These are phyloP conservation scores for Camponotus fellah DNA, from an alignment of 2,888 invertebrate species.

Conservation along the genomic window DNA sequence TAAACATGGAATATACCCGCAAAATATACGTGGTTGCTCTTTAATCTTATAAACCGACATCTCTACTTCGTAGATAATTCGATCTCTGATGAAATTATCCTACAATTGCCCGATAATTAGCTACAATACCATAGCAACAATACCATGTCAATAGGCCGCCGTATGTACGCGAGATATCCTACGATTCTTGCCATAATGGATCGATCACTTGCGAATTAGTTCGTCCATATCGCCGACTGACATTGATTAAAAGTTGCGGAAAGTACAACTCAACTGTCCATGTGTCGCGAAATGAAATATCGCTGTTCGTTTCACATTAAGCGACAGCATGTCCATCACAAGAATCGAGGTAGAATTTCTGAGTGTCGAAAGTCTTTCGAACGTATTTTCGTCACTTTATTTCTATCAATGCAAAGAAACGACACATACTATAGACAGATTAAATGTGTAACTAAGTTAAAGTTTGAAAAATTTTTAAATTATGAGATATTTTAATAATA, in stretches of 20 bases:
- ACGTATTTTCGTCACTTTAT: constrained; percentile 11
- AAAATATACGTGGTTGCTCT: neutral
- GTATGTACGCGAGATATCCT: neutral
- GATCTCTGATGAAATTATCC: constrained; percentile 28
- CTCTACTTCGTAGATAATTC: constrained; percentile 12
- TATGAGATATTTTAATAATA: constrained; percentile 60
- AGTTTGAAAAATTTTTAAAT: constrained; percentile 68
- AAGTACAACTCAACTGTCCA: constrained; percentile 32
- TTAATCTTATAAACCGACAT: neutral
- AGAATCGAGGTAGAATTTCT: constrained; percentile 43
- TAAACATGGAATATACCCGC: neutral
- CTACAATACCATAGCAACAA: constrained; percentile 11
- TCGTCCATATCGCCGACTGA: constrained; percentile 51
- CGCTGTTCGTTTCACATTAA: constrained; percentile 54
- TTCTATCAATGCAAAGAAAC: constrained; percentile 35
- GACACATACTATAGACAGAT: constrained; percentile 3
- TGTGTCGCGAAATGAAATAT: constrained; percentile 49
- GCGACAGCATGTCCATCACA: constrained; percentile 41
- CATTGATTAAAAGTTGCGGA: constrained; percentile 61
- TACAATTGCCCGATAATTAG: constrained; percentile 10
- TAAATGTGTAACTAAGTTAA: constrained; percentile 53
- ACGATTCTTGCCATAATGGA: constrained; percentile 43
- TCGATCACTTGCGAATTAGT: constrained; percentile 44
- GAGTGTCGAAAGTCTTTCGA: neutral
- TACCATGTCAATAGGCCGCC: constrained; percentile 3